phyloP scores from a whole-genome alignment of 1,140 invertebrate species.

The Bombus soroeensis region DNA sequence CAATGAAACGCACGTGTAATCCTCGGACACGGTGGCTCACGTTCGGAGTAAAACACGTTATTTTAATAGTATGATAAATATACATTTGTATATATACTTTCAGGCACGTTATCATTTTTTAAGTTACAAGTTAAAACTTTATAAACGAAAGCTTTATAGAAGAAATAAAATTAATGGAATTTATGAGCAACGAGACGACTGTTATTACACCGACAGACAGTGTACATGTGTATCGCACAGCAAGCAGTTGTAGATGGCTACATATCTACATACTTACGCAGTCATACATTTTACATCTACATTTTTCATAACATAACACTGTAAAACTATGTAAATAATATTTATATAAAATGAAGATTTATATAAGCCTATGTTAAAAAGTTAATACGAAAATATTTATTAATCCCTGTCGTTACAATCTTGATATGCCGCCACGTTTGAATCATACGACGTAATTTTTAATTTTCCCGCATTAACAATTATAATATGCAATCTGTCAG shows the following conservation, averaged over 20 bases:
- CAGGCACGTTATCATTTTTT: not conserved
- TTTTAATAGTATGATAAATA: not conserved
- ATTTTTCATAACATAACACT: not conserved
- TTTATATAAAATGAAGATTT: not conserved
- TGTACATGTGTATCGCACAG: not conserved
- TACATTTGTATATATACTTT: not conserved
- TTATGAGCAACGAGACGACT: not conserved
- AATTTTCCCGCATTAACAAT: no score
- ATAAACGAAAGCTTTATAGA: not conserved
- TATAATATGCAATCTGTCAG: not conserved
- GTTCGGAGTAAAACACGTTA: not conserved
- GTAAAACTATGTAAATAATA: not conserved
- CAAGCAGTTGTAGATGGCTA: not conserved
- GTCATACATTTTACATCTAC: not conserved
- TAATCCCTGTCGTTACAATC: not conserved
- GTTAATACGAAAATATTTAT: not conserved
- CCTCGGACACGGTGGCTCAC: not conserved
- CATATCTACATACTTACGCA: not conserved
- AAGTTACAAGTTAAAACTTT: no score
- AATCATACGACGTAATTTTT: no score
- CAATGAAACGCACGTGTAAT: constrained; percentile 29
- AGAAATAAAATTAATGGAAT: not conserved
- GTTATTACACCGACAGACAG: not conserved
- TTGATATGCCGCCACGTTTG: not conserved
- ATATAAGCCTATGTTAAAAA: not conserved